Conservation (phyloP, 2,888 invertebrate genomes). For the Zhengitettix transpicula region DNA sequence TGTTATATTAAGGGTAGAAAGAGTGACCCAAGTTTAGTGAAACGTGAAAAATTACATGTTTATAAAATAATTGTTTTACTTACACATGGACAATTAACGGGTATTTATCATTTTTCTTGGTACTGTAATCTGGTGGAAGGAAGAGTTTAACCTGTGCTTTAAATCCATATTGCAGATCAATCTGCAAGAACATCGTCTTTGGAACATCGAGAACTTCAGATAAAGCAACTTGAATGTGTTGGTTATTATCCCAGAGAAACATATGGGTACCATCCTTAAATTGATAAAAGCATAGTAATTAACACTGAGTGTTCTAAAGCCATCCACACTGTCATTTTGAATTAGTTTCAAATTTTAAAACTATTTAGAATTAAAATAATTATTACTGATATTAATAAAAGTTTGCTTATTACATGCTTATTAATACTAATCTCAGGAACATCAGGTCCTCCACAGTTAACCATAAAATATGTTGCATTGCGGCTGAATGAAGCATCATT, state of each 20-base stretch:
- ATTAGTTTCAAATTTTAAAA: no score
- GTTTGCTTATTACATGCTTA: background rate
- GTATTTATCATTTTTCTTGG: background rate
- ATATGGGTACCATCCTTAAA: no score
- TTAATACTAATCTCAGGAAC: background rate
- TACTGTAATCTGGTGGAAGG: background rate
- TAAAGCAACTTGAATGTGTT: background rate
- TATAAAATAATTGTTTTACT: background rate
- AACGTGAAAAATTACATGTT: background rate
- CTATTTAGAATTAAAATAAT: no score
- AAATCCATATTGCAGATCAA: background rate
- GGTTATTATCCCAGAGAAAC: background rate
- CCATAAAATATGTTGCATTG: background rate
- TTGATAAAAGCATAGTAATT: no score
- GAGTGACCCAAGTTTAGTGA: no score
- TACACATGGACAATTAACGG: background rate
- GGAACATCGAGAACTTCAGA: background rate
- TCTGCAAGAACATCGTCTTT: background rate
- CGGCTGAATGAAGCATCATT: background rate
- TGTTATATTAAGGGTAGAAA: no score
- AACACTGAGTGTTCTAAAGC: no score
- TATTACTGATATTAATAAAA: no score
- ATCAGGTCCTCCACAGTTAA: background rate
- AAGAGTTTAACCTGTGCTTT: background rate
- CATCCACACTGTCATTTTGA: no score